Percentiles rank a stretch among this genome's conserved stretches.
phyloP scores from a whole-genome alignment of 92 coral and sea anemone species.

The Parazoanthus atlanticus region DNA sequence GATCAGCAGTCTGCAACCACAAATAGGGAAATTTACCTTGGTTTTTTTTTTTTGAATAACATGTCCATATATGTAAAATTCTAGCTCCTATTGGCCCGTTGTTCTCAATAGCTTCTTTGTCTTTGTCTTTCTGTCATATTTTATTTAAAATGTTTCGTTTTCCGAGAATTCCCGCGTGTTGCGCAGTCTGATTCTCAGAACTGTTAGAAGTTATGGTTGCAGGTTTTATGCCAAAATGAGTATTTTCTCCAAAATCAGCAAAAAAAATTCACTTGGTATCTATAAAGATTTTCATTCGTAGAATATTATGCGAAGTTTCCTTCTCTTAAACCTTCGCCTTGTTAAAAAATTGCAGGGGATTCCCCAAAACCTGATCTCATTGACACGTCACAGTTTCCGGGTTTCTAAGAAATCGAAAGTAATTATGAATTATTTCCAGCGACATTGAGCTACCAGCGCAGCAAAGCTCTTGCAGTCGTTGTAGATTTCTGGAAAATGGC shows the following conservation, averaged over 20 bases:
- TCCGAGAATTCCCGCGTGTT: background rate
- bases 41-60: too few species aligned
- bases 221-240: background rate
- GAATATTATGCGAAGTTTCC: background rate
- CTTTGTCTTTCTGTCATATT: background rate
- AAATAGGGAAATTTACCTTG: background rate
- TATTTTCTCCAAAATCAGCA: background rate
- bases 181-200: background rate
- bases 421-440: background rate
- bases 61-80: background rate
- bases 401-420: background rate
- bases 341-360: background rate
- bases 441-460: background rate
- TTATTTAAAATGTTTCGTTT: background rate
- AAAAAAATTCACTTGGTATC: background rate
- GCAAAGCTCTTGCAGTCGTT: too few species aligned
- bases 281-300: too few species aligned
- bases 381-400: background rate
- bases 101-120: background rate
- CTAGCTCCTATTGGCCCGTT: background rate
- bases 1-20: too few species aligned
- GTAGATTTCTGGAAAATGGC: background rate
- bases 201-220: background rate
- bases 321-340: background rate
- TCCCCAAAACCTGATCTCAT: slow-evolving; percentile 11